Percentiles rank a stretch among this genome's conserved stretches.
Evolutionary conservation across 2,888 invertebrate genomes (phyloP).

Genomic region (Sthenelais limicola): DNA sequence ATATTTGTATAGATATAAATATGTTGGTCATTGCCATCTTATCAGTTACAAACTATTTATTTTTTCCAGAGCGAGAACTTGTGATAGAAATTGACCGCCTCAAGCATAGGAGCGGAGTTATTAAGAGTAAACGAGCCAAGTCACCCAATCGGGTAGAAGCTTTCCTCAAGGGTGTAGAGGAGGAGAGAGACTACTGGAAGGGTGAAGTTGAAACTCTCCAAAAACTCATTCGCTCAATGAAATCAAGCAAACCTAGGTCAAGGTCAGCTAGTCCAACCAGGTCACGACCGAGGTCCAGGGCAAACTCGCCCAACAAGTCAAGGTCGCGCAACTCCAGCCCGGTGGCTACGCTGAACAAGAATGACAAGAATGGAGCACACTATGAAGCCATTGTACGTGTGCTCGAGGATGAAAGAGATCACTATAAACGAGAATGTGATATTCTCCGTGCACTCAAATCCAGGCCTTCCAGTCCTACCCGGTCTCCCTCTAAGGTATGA

Average conservation of each 20-base stretch:
- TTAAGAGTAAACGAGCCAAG: slow-evolving; percentile 60
- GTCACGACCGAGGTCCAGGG: slow-evolving; percentile 39
- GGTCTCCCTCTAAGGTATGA: too few relatives aligned
- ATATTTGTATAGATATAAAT: background rate
- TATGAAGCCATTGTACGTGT: slow-evolving; percentile 66
- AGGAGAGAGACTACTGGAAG: slow-evolving; percentile 71
- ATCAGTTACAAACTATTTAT: background rate
- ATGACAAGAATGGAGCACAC: slow-evolving; percentile 54
- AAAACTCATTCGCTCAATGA: slow-evolving; percentile 36
- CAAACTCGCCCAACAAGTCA: slow-evolving; percentile 23
- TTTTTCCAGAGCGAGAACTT: slow-evolving; percentile 69
- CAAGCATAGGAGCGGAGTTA: slow-evolving; percentile 61
- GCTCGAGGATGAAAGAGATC: slow-evolving; percentile 70
- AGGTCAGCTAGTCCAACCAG: slow-evolving; percentile 37
- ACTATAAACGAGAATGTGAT: slow-evolving; percentile 69
- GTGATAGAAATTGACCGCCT: slow-evolving; percentile 72
- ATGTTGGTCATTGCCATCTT: background rate
- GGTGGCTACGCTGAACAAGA: slow-evolving; percentile 7
- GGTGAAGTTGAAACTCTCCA: slow-evolving; percentile 55
- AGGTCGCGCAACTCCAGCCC: slow-evolving; percentile 39
- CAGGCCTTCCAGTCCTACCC: slow-evolving; percentile 65
- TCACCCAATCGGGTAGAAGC: slow-evolving; percentile 65
- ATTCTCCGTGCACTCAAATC: slow-evolving; percentile 59
- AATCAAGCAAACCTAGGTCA: slow-evolving; percentile 37
- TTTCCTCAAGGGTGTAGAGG: slow-evolving; percentile 68